Base-by-base conservation (phyloP, 2,113 vertebrate genomes). In the Otocyon megalotis region DNA sequence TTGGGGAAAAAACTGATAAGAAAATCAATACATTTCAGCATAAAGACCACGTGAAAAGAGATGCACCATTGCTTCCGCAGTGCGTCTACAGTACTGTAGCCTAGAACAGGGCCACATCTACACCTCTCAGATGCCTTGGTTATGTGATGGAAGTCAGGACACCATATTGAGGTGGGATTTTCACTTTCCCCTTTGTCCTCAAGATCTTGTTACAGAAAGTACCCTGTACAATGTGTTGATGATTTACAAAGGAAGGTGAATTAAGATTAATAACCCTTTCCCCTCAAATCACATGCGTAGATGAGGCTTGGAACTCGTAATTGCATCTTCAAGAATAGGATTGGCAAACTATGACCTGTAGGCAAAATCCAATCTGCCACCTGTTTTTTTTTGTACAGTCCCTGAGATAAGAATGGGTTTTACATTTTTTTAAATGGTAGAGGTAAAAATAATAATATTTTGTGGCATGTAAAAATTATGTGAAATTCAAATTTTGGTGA, bases 401-500 rank as follows among this genome's bases (percentile, higher is more conserved):
- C 67, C 3, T 20, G 10, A 37, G 9, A 62, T 76, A 56, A 80
- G 26, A 76, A 83, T 35, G 30, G 26, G 48, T 56, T 91, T 74
- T 53, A 90, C 10, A 63, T 20, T 77, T 65, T 65, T 88, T 90
- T 76, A 56, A 84, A 54, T 60, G 7, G 32, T 80, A 14, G 4
- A 22, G 22, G 4, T 82, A 6, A 2, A 20, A 32, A 6, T 4
- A 5, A 14, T 10, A 53, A 28, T 84, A 77, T 90, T 95, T 80
- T n/a, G 10, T 84, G 71, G 62, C 48, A 85, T 90, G 19, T 67
- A 91, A 82, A 96, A 86, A 35, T 72, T 77, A 95, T 1, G 24
- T 28, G 15, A 90, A 91, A 84, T 80, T 87, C 67, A 83, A 84
- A 84, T 90, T 85, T 86, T 28, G 48, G 24, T 94, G 20, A 24